phyloP scores from a whole-genome alignment of 2,888 invertebrate species.

The Neoaliturus tenellus region DNA sequence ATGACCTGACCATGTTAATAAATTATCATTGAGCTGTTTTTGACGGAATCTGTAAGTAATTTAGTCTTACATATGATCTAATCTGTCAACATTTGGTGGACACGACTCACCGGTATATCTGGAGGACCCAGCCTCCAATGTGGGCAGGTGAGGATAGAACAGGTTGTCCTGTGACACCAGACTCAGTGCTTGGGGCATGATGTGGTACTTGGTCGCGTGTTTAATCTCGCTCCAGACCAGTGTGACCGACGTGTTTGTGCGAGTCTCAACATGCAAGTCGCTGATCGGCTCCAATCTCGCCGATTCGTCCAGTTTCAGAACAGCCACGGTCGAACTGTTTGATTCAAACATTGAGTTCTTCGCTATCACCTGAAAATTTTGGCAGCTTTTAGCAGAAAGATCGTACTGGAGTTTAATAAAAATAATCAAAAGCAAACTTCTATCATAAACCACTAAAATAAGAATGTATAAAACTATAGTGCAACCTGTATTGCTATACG shows the following conservation, averaged over 20 bases:
- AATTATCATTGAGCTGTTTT: no score
- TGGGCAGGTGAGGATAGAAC: constrained; percentile 74
- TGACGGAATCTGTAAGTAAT: no score
- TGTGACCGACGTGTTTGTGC: constrained; percentile 75
- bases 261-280: constrained; percentile 74
- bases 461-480: no score
- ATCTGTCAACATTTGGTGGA: no score
- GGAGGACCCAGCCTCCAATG: constrained; percentile 73
- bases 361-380: constrained; percentile 78
- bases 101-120: constrained; percentile 56
- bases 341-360: constrained; percentile 79
- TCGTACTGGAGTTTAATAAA: no score
- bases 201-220: constrained; percentile 78
- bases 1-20: no score
- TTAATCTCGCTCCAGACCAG: constrained; percentile 79
- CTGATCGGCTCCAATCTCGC: constrained; percentile 79
- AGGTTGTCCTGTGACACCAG: neutral
- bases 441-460: no score
- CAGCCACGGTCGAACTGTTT: constrained; percentile 76
- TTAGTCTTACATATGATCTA: no score
- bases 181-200: constrained; percentile 73
- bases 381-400: no score
- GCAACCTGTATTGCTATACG: no score
- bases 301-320: constrained; percentile 79
- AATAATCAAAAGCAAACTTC: no score